Evolutionary conservation across 2,113 vertebrate genomes (phyloP), one percentile per base, ranked within the genome.

Genomic region (Furnarius figulus): DNA sequence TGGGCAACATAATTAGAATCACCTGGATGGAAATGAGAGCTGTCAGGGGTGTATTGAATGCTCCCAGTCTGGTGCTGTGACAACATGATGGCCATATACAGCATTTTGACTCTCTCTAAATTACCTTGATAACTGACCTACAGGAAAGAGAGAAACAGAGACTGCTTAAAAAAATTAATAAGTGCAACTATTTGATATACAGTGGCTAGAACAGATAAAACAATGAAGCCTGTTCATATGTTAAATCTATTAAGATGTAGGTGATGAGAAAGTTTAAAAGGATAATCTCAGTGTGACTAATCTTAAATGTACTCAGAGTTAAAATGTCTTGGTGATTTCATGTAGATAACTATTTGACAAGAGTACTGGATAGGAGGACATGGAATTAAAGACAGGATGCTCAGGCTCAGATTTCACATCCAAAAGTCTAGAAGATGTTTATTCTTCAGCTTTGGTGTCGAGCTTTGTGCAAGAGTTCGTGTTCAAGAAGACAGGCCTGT

Each of bases 101-200:
- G 44, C 33, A 19, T 33, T 79, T 70, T 33, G 27, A 37, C 25
- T 53, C 14, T 65, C 30, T 65, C 30, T 79, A 13, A 72, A 82
- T 75, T 85, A 31, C 49, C 70, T 44, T 52, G 15, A 9, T 58
- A 65, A 85, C 25, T 82, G 52, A 52, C 47, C 61, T 61, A 55
- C 79, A 87, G 37, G 37, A 89, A 79, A 66, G 16, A 85, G 18
- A 90, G 24, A 92, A 96, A 89, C 17, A 92, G 31, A 73, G 40
- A 61, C 22, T 85, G 21, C 28, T 58, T n/a, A 28, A 82, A 80
- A 80, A 59, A 72, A 22, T 15, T 23, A 59, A 3, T 18, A 47
- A 49, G 12, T 65, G 16, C 19, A 92, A 9, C 2, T 91, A 8
- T 78, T 67, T 83, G 55, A 78, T 79, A 80, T 55, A 75, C 14